Percentiles rank a stretch among this genome's conserved stretches.
These are phyloP conservation scores for Hydraecia micacea DNA, from an alignment of 2,888 invertebrate species.

Conservation along the genomic window DNA sequence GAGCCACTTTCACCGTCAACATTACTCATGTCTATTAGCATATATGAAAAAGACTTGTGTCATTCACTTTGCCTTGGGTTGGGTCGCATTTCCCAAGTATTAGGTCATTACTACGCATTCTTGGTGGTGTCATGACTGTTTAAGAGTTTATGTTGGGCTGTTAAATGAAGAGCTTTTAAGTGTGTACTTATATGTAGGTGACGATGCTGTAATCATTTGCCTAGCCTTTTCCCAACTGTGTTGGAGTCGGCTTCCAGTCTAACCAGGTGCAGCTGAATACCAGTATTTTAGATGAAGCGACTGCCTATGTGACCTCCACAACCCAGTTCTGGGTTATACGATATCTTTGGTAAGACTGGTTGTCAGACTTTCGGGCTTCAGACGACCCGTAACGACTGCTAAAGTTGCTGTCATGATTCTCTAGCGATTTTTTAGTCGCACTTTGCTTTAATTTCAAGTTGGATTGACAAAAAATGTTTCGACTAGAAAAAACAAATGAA, in stretches of 20 bases:
- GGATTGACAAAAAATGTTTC: neutral
- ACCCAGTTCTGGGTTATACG: neutral
- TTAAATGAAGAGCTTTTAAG: conserved; percentile 18
- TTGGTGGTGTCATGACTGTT: conserved; percentile 35
- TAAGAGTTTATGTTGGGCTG: neutral
- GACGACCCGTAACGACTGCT: neutral
- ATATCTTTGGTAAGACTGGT: neutral
- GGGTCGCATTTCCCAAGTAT: conserved; percentile 56
- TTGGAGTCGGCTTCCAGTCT: neutral
- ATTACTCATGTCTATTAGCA: conserved; percentile 75
- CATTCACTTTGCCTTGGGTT: conserved; percentile 67
- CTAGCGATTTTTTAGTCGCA: neutral
- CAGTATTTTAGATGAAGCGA: neutral
- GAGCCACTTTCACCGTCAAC: conserved; percentile 79
- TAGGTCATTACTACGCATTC: conserved; percentile 42
- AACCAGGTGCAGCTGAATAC: neutral
- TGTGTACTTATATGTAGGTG: neutral
- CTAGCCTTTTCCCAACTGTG: neutral
- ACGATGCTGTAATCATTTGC: neutral
- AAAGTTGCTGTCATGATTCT: neutral
- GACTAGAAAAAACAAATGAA: conserved; percentile 11
- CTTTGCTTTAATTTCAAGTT: neutral
- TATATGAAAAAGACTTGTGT: conserved; percentile 62
- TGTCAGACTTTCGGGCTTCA: neutral
- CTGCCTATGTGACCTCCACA: neutral